Evolutionary conservation across 2,888 invertebrate species (phyloP).

Genomic region (Drosophila vallismaia): DNA sequence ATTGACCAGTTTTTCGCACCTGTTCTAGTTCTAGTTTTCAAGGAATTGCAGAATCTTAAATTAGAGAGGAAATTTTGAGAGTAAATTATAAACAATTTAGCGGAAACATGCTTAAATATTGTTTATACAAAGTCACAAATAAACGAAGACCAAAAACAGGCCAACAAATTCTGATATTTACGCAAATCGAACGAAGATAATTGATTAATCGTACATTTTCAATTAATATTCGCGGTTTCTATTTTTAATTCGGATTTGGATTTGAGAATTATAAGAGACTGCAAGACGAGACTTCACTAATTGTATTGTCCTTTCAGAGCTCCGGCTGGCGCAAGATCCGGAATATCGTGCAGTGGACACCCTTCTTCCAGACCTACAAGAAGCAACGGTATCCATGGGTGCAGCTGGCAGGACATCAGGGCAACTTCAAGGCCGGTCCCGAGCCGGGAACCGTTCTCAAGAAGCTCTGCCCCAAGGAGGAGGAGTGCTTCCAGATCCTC

Average conservation of each 20-base stretch:
- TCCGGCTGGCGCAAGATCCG: slow-evolving; percentile 97
- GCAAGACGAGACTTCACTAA: neutral
- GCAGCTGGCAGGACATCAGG: slow-evolving; percentile 97
- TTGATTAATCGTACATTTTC: slow-evolving; percentile 1
- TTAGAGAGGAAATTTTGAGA: neutral
- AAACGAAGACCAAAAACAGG: slow-evolving; percentile 7
- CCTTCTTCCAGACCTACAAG: slow-evolving; percentile 98
- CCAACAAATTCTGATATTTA: slow-evolving; percentile 14
- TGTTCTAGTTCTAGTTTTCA: neutral
- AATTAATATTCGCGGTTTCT: slow-evolving; percentile 2
- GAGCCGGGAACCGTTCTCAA: slow-evolving; percentile 97
- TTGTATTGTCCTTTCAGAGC: slow-evolving; percentile 86
- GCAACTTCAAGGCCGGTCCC: slow-evolving; percentile 96
- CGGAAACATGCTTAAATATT: neutral
- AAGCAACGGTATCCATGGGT: slow-evolving; percentile 98
- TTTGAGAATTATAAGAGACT: neutral
- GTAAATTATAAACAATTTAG: slow-evolving; percentile 9
- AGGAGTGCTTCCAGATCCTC: slow-evolving; percentile 90
- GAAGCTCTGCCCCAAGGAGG: slow-evolving; percentile 95
- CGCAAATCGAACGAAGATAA: slow-evolving; percentile 10
- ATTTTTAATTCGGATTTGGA: neutral
- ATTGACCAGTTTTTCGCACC: neutral
- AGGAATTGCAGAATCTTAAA: slow-evolving; percentile 1
- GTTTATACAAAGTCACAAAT: slow-evolving; percentile 9
- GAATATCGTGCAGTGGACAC: slow-evolving; percentile 98